Percentiles rank a stretch among this genome's conserved stretches.
phyloP scores from a whole-genome alignment of 2,113 vertebrate genomes.

The Noctilio leporinus region DNA sequence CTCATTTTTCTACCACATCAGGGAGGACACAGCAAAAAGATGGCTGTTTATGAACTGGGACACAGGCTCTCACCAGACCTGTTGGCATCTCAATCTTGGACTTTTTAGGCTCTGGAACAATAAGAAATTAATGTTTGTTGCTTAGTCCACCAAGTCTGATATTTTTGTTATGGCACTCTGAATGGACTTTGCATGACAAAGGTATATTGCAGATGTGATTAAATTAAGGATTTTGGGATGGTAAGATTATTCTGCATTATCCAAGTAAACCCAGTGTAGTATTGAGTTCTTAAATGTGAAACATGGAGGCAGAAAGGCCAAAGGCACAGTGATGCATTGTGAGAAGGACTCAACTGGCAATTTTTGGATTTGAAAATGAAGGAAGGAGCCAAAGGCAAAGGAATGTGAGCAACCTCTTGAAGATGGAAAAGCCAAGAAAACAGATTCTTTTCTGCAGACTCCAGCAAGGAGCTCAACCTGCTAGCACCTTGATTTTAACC shows the following conservation, averaged over 20 bases:
- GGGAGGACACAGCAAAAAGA: not conserved
- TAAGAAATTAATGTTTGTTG: too few relatives aligned
- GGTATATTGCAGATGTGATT: too few relatives aligned
- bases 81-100: too few relatives aligned
- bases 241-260: not conserved
- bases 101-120: too few relatives aligned
- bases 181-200: too few relatives aligned
- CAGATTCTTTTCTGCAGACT: not conserved
- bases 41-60: not conserved
- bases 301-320: not conserved
- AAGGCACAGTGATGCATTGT: not conserved
- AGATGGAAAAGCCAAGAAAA: not conserved
- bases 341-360: not conserved
- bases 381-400: not conserved
- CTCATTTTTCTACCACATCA: not conserved
- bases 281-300: not conserved
- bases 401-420: not conserved
- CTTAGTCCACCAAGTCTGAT: too few relatives aligned
- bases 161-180: too few relatives aligned
- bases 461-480: too few relatives aligned
- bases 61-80: too few relatives aligned
- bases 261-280: not conserved
- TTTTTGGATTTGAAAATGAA: not conserved
- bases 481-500: too few relatives aligned
- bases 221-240: not conserved